phyloP scores from a whole-genome alignment of 2,888 invertebrate genomes.

The Dermolepida albohirtum region DNA sequence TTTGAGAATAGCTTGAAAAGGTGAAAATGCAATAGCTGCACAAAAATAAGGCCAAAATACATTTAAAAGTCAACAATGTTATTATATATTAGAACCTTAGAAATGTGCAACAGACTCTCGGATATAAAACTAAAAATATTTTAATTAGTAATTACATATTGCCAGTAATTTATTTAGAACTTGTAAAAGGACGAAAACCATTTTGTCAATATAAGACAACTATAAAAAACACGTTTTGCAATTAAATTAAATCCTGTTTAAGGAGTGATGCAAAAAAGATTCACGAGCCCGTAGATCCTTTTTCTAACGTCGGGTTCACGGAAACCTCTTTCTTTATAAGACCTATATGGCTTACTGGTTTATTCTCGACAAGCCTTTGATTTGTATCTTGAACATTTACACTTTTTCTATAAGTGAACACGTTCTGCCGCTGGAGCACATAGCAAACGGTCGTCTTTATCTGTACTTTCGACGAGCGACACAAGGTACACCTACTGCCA shows the following conservation, averaged over 20 bases:
- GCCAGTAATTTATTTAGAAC: too few species aligned
- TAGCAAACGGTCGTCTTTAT: slow-evolving; percentile 15
- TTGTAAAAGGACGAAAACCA: too few species aligned
- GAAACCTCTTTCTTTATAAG: slow-evolving; percentile 29
- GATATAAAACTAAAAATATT: too few species aligned
- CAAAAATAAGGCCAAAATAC: too few species aligned
- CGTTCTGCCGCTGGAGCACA: not conserved
- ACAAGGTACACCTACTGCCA: slow-evolving; percentile 20
- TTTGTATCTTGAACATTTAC: slow-evolving; percentile 50
- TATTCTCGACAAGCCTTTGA: slow-evolving; percentile 47
- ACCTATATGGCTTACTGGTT: slow-evolving; percentile 42
- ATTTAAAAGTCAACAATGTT: too few species aligned
- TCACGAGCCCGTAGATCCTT: slow-evolving; percentile 44
- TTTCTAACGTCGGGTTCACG: slow-evolving; percentile 41
- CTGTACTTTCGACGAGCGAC: not conserved
- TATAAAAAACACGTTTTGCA: slow-evolving; percentile 10
- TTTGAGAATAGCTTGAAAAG: too few species aligned
- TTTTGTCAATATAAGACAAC: too few species aligned
- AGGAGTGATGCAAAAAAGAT: slow-evolving; percentile 31
- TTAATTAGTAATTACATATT: too few species aligned
- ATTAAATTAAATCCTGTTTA: slow-evolving; percentile 33
- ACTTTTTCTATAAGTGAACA: slow-evolving; percentile 44
- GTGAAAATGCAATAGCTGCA: too few species aligned
- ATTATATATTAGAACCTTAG: too few species aligned
- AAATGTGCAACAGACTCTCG: too few species aligned